Conservation (phyloP, 2,888 invertebrate species). For the Amiota communis region DNA sequence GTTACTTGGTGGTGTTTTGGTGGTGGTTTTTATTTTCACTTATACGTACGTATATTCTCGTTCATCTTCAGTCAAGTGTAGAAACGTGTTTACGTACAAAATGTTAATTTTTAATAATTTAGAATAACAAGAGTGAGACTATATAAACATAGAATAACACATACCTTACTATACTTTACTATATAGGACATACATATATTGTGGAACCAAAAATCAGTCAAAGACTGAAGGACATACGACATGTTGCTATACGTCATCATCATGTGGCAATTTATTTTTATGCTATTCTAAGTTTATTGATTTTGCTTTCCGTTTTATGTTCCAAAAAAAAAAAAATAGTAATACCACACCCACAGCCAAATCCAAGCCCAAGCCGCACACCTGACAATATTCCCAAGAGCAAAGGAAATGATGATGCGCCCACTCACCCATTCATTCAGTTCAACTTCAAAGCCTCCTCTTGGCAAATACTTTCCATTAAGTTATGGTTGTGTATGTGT, state of each 20-base stretch:
- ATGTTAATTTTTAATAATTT: conserved; percentile 51
- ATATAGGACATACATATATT: not conserved
- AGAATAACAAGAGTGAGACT: not conserved
- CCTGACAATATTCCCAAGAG: conserved; percentile 56
- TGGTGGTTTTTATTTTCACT: conserved; percentile 45
- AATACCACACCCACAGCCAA: too few species aligned
- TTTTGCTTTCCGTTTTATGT: conserved; percentile 50
- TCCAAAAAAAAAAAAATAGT: conserved; percentile 44
- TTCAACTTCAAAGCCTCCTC: conserved; percentile 18
- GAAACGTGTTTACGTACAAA: conserved; percentile 60
- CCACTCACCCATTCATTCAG: not conserved
- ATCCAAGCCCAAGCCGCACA: conserved; percentile 38
- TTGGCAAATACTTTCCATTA: not conserved
- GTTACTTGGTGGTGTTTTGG: conserved; percentile 55
- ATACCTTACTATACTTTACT: conserved; percentile 10
- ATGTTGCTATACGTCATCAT: not conserved
- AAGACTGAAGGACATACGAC: conserved; percentile 13
- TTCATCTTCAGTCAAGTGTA: conserved; percentile 63
- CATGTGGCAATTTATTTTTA: conserved; percentile 55
- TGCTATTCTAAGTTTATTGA: conserved; percentile 64
- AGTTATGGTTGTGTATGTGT: not conserved
- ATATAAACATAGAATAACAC: too few species aligned
- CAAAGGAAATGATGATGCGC: not conserved
- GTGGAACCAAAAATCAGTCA: conserved; percentile 32
- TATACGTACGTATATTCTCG: conserved; percentile 13